Percentiles rank a stretch among this genome's conserved stretches.
Evolutionary conservation across 2,888 invertebrate genomes (phyloP).

Genomic region (Troides aeacus): DNA sequence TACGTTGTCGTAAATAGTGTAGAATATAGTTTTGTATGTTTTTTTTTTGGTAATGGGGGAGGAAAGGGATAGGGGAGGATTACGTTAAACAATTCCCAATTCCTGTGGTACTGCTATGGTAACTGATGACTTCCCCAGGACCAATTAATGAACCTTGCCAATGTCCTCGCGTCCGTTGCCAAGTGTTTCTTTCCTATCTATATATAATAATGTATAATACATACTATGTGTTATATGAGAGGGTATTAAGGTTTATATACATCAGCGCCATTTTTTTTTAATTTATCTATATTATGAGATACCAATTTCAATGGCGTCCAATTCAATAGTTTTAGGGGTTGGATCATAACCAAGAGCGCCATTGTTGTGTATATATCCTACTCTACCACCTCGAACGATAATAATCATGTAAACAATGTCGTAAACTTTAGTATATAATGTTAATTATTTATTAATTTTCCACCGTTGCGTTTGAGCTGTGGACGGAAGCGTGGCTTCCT

Average conservation of each 20-base stretch:
- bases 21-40: no score
- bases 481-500: constrained; percentile 3
- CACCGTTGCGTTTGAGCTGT: neutral
- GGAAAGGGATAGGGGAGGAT: no score
- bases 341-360: neutral
- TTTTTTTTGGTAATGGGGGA: no score
- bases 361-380: neutral
- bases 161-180: neutral
- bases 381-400: neutral
- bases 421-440: neutral
- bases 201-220: neutral
- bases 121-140: neutral
- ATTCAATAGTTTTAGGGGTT: neutral
- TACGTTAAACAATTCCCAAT: no score
- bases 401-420: neutral
- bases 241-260: no score
- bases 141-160: neutral
- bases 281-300: no score
- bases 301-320: no score
- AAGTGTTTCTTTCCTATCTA: neutral
- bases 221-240: no score
- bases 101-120: no score
- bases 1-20: no score
- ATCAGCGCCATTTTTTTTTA: no score
- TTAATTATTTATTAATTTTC: neutral